Percentiles rank a stretch among this genome's conserved stretches.
Conservation (phyloP, 2,113 vertebrate species). For the Melanostigma gelatinosum region DNA sequence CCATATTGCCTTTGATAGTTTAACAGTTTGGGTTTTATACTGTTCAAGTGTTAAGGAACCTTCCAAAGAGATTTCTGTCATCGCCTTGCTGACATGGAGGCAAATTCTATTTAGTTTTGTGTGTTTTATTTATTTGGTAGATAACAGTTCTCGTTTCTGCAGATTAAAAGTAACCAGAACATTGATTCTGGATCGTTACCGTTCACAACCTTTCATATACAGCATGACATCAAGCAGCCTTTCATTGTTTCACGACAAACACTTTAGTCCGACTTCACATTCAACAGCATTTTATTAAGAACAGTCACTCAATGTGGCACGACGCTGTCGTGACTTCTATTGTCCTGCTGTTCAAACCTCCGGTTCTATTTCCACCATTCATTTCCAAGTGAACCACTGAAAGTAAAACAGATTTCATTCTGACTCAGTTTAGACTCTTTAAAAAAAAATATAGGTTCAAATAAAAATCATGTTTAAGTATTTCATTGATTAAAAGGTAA, state of each 20-base stretch:
- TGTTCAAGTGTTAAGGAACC: neutral
- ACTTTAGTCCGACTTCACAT: neutral
- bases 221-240: neutral
- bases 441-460: neutral
- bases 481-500: neutral
- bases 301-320: neutral
- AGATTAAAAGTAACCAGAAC: neutral
- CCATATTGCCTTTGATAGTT: neutral
- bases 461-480: neutral
- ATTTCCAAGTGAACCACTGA: neutral
- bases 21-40: neutral
- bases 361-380: neutral
- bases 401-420: neutral
- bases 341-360: neutral
- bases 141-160: neutral
- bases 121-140: neutral
- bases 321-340: neutral
- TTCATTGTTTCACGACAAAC: neutral
- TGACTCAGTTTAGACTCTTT: neutral
- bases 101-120: neutral
- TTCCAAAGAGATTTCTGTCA: neutral
- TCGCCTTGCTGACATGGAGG: neutral
- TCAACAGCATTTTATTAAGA: no score
- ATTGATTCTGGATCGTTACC: neutral
- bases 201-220: neutral